Conservation (phyloP, 2,797 vertebrate species). For the Darevskia nairensis region DNA sequence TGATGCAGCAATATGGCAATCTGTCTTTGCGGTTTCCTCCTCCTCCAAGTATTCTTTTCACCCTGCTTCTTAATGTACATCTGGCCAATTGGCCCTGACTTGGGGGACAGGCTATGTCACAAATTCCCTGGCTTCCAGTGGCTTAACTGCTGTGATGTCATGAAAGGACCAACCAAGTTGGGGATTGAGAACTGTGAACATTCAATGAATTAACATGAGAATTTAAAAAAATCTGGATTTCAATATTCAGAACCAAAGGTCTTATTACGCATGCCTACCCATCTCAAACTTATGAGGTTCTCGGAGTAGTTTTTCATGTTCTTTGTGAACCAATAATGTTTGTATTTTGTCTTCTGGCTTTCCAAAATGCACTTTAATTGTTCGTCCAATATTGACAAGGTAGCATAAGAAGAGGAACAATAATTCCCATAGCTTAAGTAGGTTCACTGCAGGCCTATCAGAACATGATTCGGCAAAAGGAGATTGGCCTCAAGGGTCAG, state of each 20-base stretch:
- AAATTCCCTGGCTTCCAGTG: background rate
- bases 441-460: background rate
- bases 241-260: background rate
- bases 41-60: background rate
- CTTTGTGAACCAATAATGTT: background rate
- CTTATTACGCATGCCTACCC: background rate
- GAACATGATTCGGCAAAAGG: constrained; percentile 1
- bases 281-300: fast-evolving
- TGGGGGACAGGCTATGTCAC: too few species aligned
- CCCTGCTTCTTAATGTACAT: background rate
- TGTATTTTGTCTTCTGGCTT: background rate
- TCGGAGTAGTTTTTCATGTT: background rate
- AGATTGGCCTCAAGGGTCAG: background rate
- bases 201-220: too few species aligned
- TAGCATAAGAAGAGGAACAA: background rate
- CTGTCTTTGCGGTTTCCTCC: background rate
- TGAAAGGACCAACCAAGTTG: background rate
- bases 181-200: too few species aligned
- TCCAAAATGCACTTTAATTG: background rate
- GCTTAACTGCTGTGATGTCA: background rate
- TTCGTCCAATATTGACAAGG: background rate
- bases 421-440: background rate
- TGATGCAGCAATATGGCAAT: background rate
- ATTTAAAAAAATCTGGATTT: too few species aligned
- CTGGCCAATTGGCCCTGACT: background rate